Conservation (phyloP, 2,113 vertebrate genomes). For the Heloderma charlesbogerti region DNA sequence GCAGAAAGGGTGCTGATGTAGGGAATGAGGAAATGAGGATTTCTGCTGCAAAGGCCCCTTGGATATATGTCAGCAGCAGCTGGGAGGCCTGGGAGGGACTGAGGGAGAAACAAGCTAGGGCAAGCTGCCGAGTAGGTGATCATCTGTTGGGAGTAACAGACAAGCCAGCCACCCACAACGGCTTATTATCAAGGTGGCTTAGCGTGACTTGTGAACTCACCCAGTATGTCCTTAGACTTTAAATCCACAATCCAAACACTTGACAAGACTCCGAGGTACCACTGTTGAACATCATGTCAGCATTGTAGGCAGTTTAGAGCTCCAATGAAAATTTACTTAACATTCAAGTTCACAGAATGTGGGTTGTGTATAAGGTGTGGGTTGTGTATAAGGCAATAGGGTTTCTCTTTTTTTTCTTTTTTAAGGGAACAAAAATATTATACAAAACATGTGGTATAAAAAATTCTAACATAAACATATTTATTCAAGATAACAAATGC, state of each 20-base stretch:
- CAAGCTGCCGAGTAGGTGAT: no score
- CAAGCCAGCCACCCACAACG: no score
- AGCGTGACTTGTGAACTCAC: no score
- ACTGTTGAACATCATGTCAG: not conserved
- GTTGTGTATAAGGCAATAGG: no score
- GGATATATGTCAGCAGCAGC: no score
- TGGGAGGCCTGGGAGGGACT: no score
- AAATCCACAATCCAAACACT: not conserved
- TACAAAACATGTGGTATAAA: not conserved
- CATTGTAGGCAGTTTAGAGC: not conserved
- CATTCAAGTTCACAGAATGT: not conserved
- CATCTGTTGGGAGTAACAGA: no score
- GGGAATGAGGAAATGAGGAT: no score
- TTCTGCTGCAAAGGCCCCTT: no score
- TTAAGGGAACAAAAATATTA: not conserved
- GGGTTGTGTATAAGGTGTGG: not conserved
- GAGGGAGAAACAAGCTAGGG: no score
- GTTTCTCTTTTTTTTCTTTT: not conserved
- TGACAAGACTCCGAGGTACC: not conserved
- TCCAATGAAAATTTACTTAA: not conserved
- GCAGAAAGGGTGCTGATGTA: no score
- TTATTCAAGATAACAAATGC: not conserved
- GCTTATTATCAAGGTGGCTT: no score
- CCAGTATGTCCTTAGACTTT: not conserved
- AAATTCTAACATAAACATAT: slow-evolving; percentile 21